Evolutionary conservation across 1,140 invertebrate genomes (phyloP).

Genomic region (Bathynomus jamesi): DNA sequence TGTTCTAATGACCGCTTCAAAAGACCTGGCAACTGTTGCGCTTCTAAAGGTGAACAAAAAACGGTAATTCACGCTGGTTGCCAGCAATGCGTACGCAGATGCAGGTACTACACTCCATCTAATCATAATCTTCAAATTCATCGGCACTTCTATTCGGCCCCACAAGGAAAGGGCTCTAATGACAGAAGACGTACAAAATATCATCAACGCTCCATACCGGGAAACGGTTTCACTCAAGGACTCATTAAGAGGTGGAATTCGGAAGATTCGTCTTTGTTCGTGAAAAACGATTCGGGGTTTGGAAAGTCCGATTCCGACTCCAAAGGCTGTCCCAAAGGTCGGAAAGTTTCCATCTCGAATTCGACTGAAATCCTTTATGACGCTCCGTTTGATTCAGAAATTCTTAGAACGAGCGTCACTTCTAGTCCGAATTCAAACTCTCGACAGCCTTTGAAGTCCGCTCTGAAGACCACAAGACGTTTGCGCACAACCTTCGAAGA

Average conservation of each 20-base stretch:
- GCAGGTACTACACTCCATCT: too few species aligned
- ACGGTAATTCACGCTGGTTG: too few species aligned
- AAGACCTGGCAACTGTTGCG: too few species aligned
- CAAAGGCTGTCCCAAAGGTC: not conserved
- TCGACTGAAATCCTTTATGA: slow-evolving; percentile 19
- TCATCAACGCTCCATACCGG: too few species aligned
- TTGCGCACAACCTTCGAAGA: not conserved
- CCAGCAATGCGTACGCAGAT: too few species aligned
- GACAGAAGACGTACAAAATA: too few species aligned
- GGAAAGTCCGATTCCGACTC: not conserved
- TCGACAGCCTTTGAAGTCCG: slow-evolving; percentile 11
- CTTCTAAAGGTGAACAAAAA: too few species aligned
- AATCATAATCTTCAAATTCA: too few species aligned
- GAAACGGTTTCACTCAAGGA: too few species aligned
- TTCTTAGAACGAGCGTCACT: not conserved
- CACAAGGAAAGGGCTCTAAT: too few species aligned
- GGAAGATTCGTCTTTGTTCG: slow-evolving; percentile 8
- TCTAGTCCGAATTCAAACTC: not conserved
- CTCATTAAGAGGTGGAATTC: slow-evolving; percentile 2
- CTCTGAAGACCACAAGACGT: slow-evolving; percentile 3
- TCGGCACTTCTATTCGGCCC: too few species aligned
- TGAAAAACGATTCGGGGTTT: slow-evolving; percentile 7
- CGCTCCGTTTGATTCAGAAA: slow-evolving; percentile 3
- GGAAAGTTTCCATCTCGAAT: slow-evolving; percentile 17
- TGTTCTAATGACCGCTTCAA: too few species aligned